Evolutionary conservation across 1,140 invertebrate genomes (phyloP), one percentile per base, ranked within the genome.

Genomic region (Drosophila arawakana): DNA sequence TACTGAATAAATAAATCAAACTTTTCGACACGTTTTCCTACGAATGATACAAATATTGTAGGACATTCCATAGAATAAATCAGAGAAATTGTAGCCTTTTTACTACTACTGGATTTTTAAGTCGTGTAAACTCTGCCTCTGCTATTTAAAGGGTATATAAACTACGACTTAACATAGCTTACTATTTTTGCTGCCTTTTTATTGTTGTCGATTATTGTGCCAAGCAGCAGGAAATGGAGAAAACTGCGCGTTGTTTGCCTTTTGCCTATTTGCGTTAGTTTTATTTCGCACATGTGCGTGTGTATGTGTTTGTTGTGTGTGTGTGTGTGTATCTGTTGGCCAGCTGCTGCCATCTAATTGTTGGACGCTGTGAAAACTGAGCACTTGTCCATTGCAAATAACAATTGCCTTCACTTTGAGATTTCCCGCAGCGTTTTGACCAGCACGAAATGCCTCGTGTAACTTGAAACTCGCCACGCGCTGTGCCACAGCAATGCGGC

Each of bases 401-500:
- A 89, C 84, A 88, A 88, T 88, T 88, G 84, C 81, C 81, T 88
- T 79, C 80, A 84, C 84, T 89, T 86, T 66, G 84, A 83, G 84
- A 61, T 60, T 66, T 84, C 77, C 83, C 72, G 80, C 74, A 76
- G 84, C 84, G 82, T 86, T 88, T 86, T 86, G 83, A 83, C 83
- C 83, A 83, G 83, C 84, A 86, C 82, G 82, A 76, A 81, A 67
- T 67, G 83, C 73, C 84, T 89, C 76, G 77, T 88, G 83, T 72
- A 88, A 88, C 77, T 83, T 89, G 84, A 88, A 83, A 83, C 83
- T 88, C 54, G 78, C 73, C 71, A 63, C 49, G 66, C 59, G 74
- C 61, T 61, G 35, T 59, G 60, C 37, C 54, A 49, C 15, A 66
- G 25, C 13, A 34, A 18, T 18, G 15, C 25, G 41, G 46, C 11